Evolutionary conservation across 2,797 vertebrate species (phyloP).

Genomic region (Characodon lateralis): DNA sequence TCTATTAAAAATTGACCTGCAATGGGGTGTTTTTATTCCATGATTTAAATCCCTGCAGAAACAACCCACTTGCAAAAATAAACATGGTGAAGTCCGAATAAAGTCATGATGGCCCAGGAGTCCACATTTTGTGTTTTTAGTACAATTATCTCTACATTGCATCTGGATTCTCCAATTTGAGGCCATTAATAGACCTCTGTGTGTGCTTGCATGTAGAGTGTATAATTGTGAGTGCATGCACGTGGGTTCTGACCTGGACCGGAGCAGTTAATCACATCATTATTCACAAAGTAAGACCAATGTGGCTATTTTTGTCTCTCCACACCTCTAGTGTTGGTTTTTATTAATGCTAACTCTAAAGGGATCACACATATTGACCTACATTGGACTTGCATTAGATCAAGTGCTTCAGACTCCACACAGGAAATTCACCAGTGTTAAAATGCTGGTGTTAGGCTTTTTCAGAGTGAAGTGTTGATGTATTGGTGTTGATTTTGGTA

Average conservation of each 20-base stretch:
- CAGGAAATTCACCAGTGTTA: no score
- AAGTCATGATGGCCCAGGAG: constrained; percentile 64
- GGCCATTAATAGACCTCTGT: constrained; percentile 76
- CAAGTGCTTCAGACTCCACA: constrained; percentile 66
- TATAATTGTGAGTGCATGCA: constrained; percentile 46
- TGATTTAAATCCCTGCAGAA: constrained; percentile 76
- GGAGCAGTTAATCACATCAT: constrained; percentile 79
- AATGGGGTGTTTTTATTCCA: constrained; percentile 73
- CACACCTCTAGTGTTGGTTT: constrained; percentile 78
- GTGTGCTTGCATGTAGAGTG: constrained; percentile 40
- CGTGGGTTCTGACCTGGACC: constrained; percentile 72
- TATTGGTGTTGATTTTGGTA: no score
- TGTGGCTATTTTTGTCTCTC: constrained; percentile 73
- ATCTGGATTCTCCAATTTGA: constrained; percentile 80
- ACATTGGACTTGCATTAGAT: constrained; percentile 37
- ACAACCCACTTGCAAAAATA: constrained; percentile 77
- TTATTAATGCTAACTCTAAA: constrained; percentile 71
- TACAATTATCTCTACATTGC: constrained; percentile 77
- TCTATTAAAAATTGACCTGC: constrained; percentile 70
- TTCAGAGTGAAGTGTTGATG: no score
- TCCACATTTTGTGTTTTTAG: constrained; percentile 75
- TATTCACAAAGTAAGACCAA: constrained; percentile 74
- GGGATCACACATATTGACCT: constrained; percentile 34
- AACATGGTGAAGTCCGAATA: constrained; percentile 69
- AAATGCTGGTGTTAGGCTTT: no score